Conservation (phyloP, 2,888 invertebrate genomes). For the Hoplodrina ambigua region DNA sequence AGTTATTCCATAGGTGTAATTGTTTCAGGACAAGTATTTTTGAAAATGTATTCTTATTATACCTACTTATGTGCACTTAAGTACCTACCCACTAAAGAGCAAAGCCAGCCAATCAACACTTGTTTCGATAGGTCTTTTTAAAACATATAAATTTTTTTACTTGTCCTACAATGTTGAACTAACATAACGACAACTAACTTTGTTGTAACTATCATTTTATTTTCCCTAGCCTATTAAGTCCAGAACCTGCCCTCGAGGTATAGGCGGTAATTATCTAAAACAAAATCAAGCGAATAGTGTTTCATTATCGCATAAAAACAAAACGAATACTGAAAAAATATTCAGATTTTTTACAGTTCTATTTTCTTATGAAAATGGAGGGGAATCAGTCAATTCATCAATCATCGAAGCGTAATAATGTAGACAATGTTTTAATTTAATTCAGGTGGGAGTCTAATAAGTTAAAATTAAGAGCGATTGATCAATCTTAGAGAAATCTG, state of each 20-base stretch:
- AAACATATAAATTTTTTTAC: too few species aligned
- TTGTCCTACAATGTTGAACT: too few species aligned
- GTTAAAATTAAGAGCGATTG: conserved; percentile 78
- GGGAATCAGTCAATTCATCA: conserved; percentile 28
- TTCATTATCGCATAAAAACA: background rate
- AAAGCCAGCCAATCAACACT: too few species aligned
- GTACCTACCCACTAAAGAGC: background rate
- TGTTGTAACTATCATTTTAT: too few species aligned
- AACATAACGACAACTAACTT: too few species aligned
- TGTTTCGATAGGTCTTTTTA: too few species aligned
- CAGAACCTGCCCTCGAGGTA: too few species aligned
- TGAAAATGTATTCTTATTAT: background rate
- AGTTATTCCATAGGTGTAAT: background rate
- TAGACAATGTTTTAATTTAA: conserved; percentile 31
- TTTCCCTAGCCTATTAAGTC: too few species aligned
- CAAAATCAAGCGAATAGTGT: background rate
- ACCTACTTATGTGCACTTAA: background rate
- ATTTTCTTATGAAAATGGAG: conserved; percentile 3
- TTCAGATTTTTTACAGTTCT: background rate
- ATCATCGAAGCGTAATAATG: conserved; percentile 37
- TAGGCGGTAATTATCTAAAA: background rate
- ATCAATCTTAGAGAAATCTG: conserved; percentile 78
- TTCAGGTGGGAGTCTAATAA: conserved; percentile 56
- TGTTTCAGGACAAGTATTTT: background rate
- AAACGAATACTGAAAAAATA: background rate